A percentile compares a stretch with the other conserved stretches of the same genome.
phyloP scores from a whole-genome alignment of 2,113 vertebrate genomes.

The Apus apus region DNA sequence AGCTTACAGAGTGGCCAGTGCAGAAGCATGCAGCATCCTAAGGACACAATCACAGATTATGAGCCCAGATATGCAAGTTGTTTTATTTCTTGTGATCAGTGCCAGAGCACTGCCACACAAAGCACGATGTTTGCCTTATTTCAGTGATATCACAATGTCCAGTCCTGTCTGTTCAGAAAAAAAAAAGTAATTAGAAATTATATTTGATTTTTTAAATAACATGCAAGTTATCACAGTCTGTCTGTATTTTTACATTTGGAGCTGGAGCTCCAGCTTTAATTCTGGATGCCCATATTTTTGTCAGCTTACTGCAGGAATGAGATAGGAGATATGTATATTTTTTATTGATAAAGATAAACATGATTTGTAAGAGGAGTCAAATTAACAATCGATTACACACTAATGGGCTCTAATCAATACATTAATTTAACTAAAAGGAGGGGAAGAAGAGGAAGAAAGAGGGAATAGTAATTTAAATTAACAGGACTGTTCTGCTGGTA shows the following conservation, averaged over 20 bases:
- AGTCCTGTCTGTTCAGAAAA: neutral
- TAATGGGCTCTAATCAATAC: conserved; percentile 78
- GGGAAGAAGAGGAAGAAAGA: neutral
- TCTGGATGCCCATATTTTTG: conserved; percentile 23
- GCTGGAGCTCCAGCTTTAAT: neutral
- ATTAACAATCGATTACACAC: conserved; percentile 80
- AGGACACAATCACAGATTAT: accelerated
- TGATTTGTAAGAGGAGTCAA: conserved; percentile 78
- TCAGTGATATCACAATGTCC: neutral
- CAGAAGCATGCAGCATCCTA: neutral
- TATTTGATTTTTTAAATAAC: neutral
- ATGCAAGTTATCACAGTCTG: neutral
- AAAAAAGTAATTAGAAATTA: neutral
- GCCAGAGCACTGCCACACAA: neutral
- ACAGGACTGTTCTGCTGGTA: neutral
- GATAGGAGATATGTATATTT: conserved; percentile 38
- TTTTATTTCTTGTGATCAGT: neutral
- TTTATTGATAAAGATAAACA: conserved; percentile 74
- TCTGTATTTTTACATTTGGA: neutral
- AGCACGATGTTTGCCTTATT: neutral
- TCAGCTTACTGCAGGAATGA: conserved; percentile 48
- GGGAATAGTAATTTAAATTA: conserved; percentile 46
- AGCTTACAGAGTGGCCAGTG: neutral
- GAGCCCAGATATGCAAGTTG: neutral
- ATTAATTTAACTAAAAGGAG: conserved; percentile 74